Evolutionary conservation across 2,888 invertebrate species (phyloP).

Genomic region (Caenorhabditis sinica): DNA sequence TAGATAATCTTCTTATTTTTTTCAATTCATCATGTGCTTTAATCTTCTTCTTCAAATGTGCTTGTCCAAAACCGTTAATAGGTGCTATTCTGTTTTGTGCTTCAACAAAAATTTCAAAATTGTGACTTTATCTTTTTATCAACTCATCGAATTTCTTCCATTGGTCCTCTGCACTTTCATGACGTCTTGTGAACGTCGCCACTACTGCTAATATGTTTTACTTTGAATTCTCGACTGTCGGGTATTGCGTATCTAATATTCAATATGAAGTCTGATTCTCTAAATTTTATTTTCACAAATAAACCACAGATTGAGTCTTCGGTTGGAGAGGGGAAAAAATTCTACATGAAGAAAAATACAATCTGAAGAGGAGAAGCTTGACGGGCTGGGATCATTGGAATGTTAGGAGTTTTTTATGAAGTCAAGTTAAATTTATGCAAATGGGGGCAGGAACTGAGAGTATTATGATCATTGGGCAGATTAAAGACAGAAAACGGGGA

Average conservation of each 20-base stretch:
- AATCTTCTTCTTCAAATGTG: constrained; percentile 30
- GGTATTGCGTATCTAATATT: constrained; percentile 46
- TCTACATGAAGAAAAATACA: too few relatives aligned
- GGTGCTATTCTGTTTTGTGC: constrained; percentile 42
- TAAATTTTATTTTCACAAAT: constrained; percentile 11
- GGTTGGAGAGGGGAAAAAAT: background rate
- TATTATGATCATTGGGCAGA: constrained; percentile 1
- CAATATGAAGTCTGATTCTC: constrained; percentile 33
- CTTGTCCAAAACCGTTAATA: constrained; percentile 53
- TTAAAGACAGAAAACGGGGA: background rate
- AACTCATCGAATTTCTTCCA: constrained; percentile 1
- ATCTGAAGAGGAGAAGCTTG: too few relatives aligned
- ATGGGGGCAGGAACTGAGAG: background rate
- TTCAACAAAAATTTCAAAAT: background rate
- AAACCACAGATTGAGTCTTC: background rate
- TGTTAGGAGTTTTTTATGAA: background rate
- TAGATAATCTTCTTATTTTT: constrained; percentile 8
- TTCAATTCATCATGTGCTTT: constrained; percentile 32
- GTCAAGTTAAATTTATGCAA: background rate
- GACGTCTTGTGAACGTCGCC: constrained; percentile 21
- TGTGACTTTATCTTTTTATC: constrained; percentile 83
- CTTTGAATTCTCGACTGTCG: constrained; percentile 53
- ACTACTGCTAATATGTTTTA: constrained; percentile 16
- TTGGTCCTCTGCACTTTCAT: constrained; percentile 26
- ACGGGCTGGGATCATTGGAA: background rate